Base-by-base conservation (phyloP, 2,888 invertebrate species). In the Tetranychus truncatus region DNA sequence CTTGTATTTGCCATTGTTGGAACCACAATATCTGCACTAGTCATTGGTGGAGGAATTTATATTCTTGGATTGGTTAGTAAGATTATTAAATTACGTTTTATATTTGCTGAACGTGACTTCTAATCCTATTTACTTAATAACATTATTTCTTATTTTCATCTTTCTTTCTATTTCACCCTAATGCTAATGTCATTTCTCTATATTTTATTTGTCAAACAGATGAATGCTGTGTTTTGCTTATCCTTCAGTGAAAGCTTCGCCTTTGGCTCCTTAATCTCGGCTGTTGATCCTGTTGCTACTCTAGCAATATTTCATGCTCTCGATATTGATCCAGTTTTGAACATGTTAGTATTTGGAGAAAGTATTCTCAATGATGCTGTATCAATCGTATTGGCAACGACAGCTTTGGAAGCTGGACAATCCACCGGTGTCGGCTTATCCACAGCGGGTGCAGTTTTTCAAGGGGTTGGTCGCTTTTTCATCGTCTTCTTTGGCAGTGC, bases 401-500 rank as follows among this genome's bases (percentile, higher is more conserved):
- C 81, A 71, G 80, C 81, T 45, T 71, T 80, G 15, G 80, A 81
- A 78, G 79, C 78, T 72, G 80, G 77, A 78, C 79, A 81, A 78
- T 79, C 78, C 72, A 80, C 78, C 77, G 78, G 80, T 74, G 83
- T 84, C 8, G 80, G 79, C 65, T 81, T 82, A 78, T 82, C 88
- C 1, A 85, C 87, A 0, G 85, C 87, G 83, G 89, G 91, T 1
- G 88, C 89, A 8, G 91, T 95, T 78, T 86, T 94, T 71, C 88
- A 92, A 75, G 93, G 94, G 1, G 87, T 96, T 66, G 89, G 91
- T 80, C 82, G 85, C 21, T 97, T 99, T 83, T 93, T 92, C 83
- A 85, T 93, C 78, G 96, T 97, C 92, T 99, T 99, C 83, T 95
- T 99, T 85, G 95, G 95, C 8, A 99, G 97, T 1, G 95, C 97